Base-by-base conservation (phyloP, 1,140 invertebrate species). In the Galendromus occidentalis region DNA sequence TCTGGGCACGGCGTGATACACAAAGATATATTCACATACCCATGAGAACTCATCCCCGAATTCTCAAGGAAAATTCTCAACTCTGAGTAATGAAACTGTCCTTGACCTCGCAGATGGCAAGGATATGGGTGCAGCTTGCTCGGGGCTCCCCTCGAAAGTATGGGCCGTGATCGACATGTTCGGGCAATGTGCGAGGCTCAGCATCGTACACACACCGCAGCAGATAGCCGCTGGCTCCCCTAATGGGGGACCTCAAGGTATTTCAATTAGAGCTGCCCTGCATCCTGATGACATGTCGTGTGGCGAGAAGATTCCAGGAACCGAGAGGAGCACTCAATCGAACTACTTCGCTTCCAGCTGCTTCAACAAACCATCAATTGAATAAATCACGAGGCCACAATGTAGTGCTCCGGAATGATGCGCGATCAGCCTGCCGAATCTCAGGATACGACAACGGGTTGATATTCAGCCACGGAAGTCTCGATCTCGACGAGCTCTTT, bases 91-190 rank as follows among this genome's bases (percentile, higher is more conserved):
- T n/a, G n/a, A n/a, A n/a, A n/a, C n/a, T n/a, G n/a, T n/a, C n/a
- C n/a, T n/a, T n/a, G n/a, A n/a, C n/a, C 9, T 39, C 33, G 78
- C 91, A 39, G 86, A 96, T 75, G 90, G 90, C 0, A 82, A 89
- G 70, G 88, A 93, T 74, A 87, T 91, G 79, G 91, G 91, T 2
- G 78, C 82, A 9, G 91, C 90, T 0, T 92, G 88, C 73, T 82
- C 82, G 25, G 85, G 86, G 68, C 80, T 91, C 42, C 86, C 89
- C 44, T 7, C 71, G 78, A 79, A 85, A 74, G 83, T 94, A 65
- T 94, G 88, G 78, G 90, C 88, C n/a, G 89, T 95, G 0, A 85
- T 96, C 41, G 91, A 95, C 79, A 79, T 95, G 14, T 94, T 94
- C 74, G 91, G 91, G 5, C 88, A 91, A 73, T 95, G 91, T 76